Evolutionary conservation across 1,140 invertebrate species (phyloP), one percentile per base, ranked within the genome.

Genomic region (Steinernema feltiae): DNA sequence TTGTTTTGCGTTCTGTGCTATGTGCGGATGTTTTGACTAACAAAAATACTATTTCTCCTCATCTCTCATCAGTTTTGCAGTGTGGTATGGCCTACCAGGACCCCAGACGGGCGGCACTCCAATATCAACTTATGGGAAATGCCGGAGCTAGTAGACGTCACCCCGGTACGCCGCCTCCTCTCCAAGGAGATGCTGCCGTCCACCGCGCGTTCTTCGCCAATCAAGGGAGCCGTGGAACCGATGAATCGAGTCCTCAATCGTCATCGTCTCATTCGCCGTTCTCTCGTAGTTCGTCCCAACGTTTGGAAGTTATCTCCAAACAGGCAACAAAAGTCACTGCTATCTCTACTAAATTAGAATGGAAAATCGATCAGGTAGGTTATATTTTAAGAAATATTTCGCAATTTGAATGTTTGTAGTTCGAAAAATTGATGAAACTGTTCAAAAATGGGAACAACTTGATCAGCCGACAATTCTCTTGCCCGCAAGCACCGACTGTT

Each of bases 401-500:
- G 21, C 1, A 21, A 77, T 78, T 70, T 30, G 21, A 69, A 12
- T 69, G 30, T 32, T 79, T 79, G 74, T 71, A 82, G 75, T 83
- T 83, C 63, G 82, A 83, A 46, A 83, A 83, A 72, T 69, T 83
- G 35, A 83, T 83, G 82, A 84, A 83, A 70, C 72, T 83, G 30
- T 82, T 83, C 69, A 83, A 84, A 48, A 83, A 83, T 72, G 81
- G 82, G n/a, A 79, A 83, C 70, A 84, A 83, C 78, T 71, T 83
- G 2, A 82, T 85, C 63, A 82, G 80, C 31, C 63, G 74, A 63
- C 79, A 76, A 71, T 82, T 82, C 32, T 75, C 69, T 48, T 79
- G 74, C 1, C 70, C 78, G 15, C 72, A 63, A 29, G 84, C 80
- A 7, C 78, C 84, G 1, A 77, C 81, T 0, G 84, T 85, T 12